Percentiles rank a stretch among this genome's conserved stretches.
phyloP scores from a whole-genome alignment of 2,888 invertebrate species.

The Drosophila maculinotata region DNA sequence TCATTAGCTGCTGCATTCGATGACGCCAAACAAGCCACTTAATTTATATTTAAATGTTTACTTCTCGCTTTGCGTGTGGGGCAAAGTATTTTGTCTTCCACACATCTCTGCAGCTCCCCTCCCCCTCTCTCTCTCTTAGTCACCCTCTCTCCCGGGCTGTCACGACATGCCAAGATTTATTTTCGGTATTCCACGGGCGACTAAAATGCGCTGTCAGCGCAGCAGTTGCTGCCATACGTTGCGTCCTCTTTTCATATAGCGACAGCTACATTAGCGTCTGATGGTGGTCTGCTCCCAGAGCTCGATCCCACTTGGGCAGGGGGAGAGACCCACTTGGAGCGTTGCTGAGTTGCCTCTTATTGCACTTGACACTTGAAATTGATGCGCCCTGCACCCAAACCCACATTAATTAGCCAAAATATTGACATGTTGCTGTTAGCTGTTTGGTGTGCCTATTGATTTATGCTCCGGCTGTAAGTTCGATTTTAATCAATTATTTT shows the following conservation, averaged over 20 bases:
- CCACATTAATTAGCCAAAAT: slow-evolving; percentile 78
- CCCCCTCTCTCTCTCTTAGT: slow-evolving; percentile 3
- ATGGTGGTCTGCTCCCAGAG: slow-evolving; percentile 65
- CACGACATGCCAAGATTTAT: slow-evolving; percentile 73
- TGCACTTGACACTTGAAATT: slow-evolving; percentile 77
- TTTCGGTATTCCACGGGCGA: slow-evolving; percentile 74
- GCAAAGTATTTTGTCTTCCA: slow-evolving; percentile 73
- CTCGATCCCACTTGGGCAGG: not conserved
- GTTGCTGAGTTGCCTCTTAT: slow-evolving; percentile 34
- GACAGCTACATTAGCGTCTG: slow-evolving; percentile 66
- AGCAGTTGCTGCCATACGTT: slow-evolving; percentile 75
- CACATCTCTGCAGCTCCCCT: slow-evolving; percentile 3
- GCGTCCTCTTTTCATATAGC: slow-evolving; percentile 21
- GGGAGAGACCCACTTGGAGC: slow-evolving; percentile 44
- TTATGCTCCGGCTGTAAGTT: slow-evolving; percentile 54
- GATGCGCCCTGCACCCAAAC: slow-evolving; percentile 59
- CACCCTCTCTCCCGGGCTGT: slow-evolving; percentile 36
- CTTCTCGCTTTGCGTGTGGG: slow-evolving; percentile 79
- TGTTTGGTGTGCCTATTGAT: slow-evolving; percentile 64
- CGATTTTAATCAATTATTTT: slow-evolving; percentile 51
- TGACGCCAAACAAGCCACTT: slow-evolving; percentile 79
- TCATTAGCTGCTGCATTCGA: slow-evolving; percentile 78
- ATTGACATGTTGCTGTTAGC: slow-evolving; percentile 69
- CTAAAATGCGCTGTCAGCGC: slow-evolving; percentile 76
- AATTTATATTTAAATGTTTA: slow-evolving; percentile 81